Percentiles rank a stretch among this genome's conserved stretches.
Conservation (phyloP, 2,888 invertebrate species). For the Monochamus alternatus region DNA sequence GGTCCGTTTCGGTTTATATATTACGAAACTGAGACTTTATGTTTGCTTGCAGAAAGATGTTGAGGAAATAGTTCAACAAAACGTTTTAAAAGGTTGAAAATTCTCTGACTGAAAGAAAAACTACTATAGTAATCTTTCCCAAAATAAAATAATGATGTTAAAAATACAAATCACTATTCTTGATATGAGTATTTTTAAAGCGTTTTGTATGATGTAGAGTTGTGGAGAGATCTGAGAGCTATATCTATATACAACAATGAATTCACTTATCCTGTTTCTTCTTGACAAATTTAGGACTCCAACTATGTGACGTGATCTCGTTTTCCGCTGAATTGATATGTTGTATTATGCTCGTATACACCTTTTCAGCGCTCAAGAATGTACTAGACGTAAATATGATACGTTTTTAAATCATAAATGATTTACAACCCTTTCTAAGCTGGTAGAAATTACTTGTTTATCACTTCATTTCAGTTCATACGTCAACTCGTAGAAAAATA, state of each 20-base stretch:
- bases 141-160: too few species aligned
- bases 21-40: neutral
- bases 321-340: constrained; percentile 4
- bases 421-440: neutral
- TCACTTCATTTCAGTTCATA: neutral
- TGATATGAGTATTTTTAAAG: too few species aligned
- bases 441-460: neutral
- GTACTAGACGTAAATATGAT: neutral
- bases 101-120: neutral
- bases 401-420: neutral
- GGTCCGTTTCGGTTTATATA: constrained; percentile 10
- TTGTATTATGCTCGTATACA: neutral
- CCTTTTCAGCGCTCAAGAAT: neutral
- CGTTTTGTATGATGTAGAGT: too few species aligned
- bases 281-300: constrained; percentile 5
- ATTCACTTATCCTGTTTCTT: neutral
- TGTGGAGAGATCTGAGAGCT: too few species aligned
- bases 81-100: too few species aligned
- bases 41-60: neutral
- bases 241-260: neutral
- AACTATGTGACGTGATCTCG: constrained; percentile 1
- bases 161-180: too few species aligned
- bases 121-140: neutral
- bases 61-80: too few species aligned
- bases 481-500: too few species aligned